phyloP scores from a whole-genome alignment of 2,797 vertebrate genomes.

The Morus bassanus region DNA sequence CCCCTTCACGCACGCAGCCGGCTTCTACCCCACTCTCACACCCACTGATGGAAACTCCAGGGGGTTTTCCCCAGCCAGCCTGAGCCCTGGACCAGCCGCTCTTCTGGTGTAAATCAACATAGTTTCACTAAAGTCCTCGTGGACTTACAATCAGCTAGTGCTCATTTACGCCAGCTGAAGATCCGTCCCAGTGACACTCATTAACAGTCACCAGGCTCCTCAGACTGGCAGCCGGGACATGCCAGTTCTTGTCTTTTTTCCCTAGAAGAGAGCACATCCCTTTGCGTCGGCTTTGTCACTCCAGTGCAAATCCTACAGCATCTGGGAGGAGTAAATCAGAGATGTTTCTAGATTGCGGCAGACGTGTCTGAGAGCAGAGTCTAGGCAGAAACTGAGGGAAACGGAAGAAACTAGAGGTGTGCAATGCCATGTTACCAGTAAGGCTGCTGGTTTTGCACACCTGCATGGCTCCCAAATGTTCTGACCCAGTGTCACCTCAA shows the following conservation, averaged over 20 bases:
- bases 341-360: neutral
- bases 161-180: neutral
- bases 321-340: neutral
- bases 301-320: neutral
- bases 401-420: neutral
- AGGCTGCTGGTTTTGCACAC: neutral
- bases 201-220: neutral
- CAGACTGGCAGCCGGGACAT: neutral
- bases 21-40: neutral
- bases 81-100: neutral
- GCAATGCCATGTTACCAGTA: fast-evolving
- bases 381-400: neutral
- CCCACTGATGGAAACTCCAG: neutral
- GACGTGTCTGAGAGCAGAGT: neutral
- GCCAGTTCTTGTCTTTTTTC: neutral
- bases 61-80: neutral
- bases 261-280: neutral
- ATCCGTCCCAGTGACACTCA: neutral
- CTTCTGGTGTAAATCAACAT: neutral
- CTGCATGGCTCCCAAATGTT: fast-evolving
- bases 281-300: neutral
- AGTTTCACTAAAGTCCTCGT: fast-evolving
- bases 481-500: neutral
- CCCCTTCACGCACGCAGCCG: neutral
- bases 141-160: neutral